phyloP scores from a whole-genome alignment of 2,888 invertebrate genomes.

The Actias luna region DNA sequence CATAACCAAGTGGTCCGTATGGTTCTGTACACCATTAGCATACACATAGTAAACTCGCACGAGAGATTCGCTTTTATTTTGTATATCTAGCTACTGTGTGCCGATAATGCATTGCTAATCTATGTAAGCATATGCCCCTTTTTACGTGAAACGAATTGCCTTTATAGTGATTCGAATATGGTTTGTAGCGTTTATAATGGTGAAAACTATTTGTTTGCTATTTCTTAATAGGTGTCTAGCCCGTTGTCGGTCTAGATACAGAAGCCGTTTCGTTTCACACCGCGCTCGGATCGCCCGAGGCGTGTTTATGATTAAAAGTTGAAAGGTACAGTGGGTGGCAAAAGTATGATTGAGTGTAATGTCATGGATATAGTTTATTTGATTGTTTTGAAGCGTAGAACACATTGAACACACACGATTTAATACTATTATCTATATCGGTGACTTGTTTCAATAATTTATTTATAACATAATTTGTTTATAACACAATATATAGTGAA shows the following conservation, averaged over 20 bases:
- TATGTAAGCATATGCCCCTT: too few species aligned
- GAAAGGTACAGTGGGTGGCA: constrained; percentile 20
- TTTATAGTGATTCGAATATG: neutral
- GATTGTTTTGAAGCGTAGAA: neutral
- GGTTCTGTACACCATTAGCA: too few species aligned
- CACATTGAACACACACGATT: neutral
- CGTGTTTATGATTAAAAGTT: constrained; percentile 19
- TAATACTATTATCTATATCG: too few species aligned
- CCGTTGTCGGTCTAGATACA: constrained; percentile 11
- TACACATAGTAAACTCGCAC: too few species aligned
- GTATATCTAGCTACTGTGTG: too few species aligned
- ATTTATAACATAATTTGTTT: too few species aligned
- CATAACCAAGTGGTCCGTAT: too few species aligned
- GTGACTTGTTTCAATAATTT: too few species aligned
- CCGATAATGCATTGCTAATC: too few species aligned
- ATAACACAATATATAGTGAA: too few species aligned
- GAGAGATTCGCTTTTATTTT: too few species aligned
- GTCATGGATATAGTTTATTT: neutral
- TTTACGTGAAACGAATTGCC: neutral
- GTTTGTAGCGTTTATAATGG: neutral
- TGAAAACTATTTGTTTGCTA: constrained; percentile 10
- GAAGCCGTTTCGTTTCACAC: constrained; percentile 24
- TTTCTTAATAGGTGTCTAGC: constrained; percentile 14
- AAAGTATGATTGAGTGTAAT: constrained; percentile 18
- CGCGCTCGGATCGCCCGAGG: constrained; percentile 15